Evolutionary conservation across 2,888 invertebrate genomes (phyloP), one percentile per base, ranked within the genome.

Genomic region (Spialia ferax): DNA sequence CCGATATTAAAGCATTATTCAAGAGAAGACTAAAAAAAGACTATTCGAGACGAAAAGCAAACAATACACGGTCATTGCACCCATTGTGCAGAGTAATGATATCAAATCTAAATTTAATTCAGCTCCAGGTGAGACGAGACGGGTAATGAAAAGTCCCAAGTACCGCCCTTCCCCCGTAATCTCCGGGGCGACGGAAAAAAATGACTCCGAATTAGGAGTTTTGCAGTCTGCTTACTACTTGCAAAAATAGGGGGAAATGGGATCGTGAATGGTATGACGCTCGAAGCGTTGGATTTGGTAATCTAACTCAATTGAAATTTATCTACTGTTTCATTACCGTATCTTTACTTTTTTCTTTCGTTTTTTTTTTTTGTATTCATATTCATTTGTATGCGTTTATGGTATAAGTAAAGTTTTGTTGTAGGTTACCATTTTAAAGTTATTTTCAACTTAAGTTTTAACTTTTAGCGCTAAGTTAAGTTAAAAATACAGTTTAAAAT

Each of bases 111-210:
- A 64, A 64, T 64, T 64, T 64, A 48, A 64, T 64, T 64, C 57
- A 48, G 48, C 57, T 50, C 35, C 35, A 66, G 64, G 61, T 63
- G 45, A 62, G 64, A 52, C 15, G 64, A 63, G 60, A 63, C 66
- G 22, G 63, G 52, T 69, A 11, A 64, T 57, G 48, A 50, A 55
- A 26, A 60, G 29, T 20, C 29, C 64, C 48, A 35, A 48, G 23
- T 50, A 11, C 48, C 54, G 18, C 7, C 77, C 76, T 72, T 73
- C 72, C 56, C 70, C 75, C 81, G 79, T 80, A 81, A 82, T 82
- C 79, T 77, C 78, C 79, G 74, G 71, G 70, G 65, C 75, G 72
- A 77, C 76, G 66, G 70, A 75, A 80, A 75, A 80, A 80, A 77
- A 79, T 77, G 77, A 79, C 48, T 42, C 38, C 4, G 32, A 57